Evolutionary conservation across 2,113 vertebrate genomes (phyloP).

Genomic region (Ophthalmotilapia sp.): DNA sequence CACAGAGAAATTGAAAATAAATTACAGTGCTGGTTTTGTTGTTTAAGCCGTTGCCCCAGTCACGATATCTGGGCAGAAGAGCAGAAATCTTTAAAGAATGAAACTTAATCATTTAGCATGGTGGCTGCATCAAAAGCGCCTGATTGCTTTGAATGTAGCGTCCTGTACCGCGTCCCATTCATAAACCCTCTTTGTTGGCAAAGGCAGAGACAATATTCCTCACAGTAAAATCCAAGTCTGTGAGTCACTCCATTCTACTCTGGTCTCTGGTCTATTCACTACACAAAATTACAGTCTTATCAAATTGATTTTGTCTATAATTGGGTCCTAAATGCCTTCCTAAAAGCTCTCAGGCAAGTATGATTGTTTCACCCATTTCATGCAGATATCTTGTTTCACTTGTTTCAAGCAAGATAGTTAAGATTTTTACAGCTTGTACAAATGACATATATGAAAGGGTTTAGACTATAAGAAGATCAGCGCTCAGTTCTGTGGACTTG

Average conservation of each 20-base stretch:
- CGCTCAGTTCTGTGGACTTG: background rate
- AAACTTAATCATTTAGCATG: conserved; percentile 33
- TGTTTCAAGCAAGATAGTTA: background rate
- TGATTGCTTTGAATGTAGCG: conserved; percentile 42
- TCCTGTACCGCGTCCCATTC: background rate
- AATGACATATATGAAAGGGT: background rate
- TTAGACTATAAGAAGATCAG: background rate
- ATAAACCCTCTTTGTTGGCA: background rate
- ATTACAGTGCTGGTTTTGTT: background rate
- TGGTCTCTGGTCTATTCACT: background rate
- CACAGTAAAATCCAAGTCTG: background rate
- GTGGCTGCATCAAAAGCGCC: conserved; percentile 29
- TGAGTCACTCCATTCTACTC: background rate
- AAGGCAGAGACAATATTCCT: background rate
- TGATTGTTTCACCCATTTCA: background rate
- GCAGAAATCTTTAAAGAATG: conserved; percentile 18
- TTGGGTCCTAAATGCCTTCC: background rate
- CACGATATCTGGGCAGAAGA: conserved; percentile 31
- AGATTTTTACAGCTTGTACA: background rate
- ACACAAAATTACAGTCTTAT: background rate
- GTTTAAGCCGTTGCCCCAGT: background rate
- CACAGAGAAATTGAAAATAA: background rate
- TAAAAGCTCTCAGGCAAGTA: background rate
- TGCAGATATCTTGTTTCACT: background rate
- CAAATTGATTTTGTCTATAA: background rate